Evolutionary conservation across 2,888 invertebrate genomes (phyloP).

Genomic region (Carpatolechia fugitivella): DNA sequence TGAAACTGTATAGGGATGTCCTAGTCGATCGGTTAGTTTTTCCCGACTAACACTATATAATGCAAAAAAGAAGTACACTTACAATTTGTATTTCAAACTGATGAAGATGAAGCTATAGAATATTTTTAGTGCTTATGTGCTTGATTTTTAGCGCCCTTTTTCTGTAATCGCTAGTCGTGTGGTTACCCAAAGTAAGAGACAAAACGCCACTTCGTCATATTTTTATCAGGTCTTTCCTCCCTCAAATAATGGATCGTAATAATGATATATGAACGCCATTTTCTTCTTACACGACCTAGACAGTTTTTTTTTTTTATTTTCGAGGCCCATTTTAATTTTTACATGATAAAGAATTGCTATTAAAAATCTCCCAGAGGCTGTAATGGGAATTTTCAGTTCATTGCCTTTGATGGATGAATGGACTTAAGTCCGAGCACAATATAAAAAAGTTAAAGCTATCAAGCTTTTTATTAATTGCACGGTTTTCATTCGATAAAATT

Average conservation of each 20-base stretch:
- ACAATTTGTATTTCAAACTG: too few species aligned
- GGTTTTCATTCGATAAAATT: too few species aligned
- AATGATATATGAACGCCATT: slow-evolving; percentile 19
- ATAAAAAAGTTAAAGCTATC: not conserved
- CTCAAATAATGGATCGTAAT: slow-evolving; percentile 22
- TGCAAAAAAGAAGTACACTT: too few species aligned
- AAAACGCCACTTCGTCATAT: slow-evolving; percentile 22
- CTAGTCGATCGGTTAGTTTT: too few species aligned
- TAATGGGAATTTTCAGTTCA: slow-evolving; percentile 6
- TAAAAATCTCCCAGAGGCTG: not conserved
- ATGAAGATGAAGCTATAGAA: too few species aligned
- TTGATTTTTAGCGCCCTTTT: too few species aligned
- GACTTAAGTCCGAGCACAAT: too few species aligned
- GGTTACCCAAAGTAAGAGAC: slow-evolving; percentile 16
- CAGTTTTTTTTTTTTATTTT: not conserved
- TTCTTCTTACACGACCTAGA: slow-evolving; percentile 1
- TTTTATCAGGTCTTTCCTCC: slow-evolving; percentile 17
- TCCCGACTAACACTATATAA: too few species aligned
- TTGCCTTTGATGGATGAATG: not conserved
- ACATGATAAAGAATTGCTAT: not conserved
- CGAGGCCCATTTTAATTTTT: not conserved
- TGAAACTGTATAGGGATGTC: too few species aligned
- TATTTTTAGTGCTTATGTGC: too few species aligned
- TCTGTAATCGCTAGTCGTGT: not conserved
- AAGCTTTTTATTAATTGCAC: too few species aligned